These are phyloP conservation scores for Pristionchus mayeri DNA, from an alignment of 2,888 invertebrate species.

Conservation along the genomic window DNA sequence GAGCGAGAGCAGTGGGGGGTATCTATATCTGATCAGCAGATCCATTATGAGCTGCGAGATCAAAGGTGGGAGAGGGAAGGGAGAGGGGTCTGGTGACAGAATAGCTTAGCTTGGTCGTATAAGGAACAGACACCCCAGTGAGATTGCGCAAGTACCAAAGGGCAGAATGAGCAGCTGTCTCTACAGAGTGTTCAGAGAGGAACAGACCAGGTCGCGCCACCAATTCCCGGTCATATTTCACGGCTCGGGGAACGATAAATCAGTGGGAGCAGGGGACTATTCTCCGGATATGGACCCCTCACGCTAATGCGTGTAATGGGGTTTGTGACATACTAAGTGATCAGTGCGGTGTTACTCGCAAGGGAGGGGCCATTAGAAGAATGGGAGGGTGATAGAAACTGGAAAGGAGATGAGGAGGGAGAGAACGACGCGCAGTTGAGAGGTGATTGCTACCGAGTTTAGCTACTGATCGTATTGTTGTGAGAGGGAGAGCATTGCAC, in stretches of 20 bases:
- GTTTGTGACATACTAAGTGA: neutral
- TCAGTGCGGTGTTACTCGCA: neutral
- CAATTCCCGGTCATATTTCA: neutral
- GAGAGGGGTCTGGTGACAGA: neutral
- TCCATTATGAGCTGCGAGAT: neutral
- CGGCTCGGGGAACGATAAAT: neutral
- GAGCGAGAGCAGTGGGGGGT: neutral
- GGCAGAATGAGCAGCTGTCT: neutral
- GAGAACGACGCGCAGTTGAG: neutral
- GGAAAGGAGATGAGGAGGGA: neutral
- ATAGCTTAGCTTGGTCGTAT: neutral
- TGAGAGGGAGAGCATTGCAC: neutral
- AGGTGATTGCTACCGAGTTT: conserved; percentile 2
- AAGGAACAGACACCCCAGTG: neutral
- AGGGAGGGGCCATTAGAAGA: conserved; percentile 17
- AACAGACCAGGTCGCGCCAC: neutral
- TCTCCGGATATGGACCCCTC: neutral
- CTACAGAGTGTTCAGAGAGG: neutral
- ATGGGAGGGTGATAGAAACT: conserved; percentile 29
- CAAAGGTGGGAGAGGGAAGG: conserved; percentile 14
- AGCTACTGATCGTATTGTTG: neutral
- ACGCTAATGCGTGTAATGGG: neutral
- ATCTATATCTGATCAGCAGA: neutral
- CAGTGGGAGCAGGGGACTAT: neutral
- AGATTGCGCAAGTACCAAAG: conserved; percentile 35